phyloP scores from a whole-genome alignment of 2,113 vertebrate species.

The Nipponia nippon region DNA sequence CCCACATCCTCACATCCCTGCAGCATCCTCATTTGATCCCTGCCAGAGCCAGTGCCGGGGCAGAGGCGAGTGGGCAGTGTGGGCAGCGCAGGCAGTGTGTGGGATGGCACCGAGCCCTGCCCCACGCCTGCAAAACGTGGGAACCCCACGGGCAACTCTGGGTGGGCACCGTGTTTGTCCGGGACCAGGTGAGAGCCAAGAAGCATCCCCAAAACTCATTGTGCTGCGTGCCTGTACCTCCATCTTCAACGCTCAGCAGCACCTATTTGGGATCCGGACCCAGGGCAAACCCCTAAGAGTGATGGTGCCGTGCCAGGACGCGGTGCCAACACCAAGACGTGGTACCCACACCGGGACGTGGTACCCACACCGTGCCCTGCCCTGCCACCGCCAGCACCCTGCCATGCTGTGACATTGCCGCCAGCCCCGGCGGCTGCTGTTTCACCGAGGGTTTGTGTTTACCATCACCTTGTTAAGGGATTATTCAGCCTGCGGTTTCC shows the following conservation, averaged over 20 bases:
- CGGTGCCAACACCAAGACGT: fast-evolving
- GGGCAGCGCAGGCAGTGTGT: too few relatives aligned
- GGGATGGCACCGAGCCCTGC: fast-evolving
- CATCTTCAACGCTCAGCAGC: background rate
- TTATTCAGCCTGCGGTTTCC: conserved; percentile 57
- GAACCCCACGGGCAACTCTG: fast-evolving
- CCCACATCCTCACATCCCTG: background rate
- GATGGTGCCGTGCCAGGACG: fast-evolving
- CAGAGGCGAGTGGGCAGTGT: background rate
- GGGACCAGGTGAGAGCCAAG: fast-evolving
- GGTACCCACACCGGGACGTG: fast-evolving
- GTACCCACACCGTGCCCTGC: background rate
- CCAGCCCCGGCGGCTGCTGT: background rate
- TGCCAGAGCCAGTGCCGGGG: background rate
- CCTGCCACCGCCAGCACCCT: background rate
- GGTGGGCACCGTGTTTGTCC: fast-evolving
- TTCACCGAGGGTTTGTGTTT: background rate
- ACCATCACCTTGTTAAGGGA: conserved; percentile 21
- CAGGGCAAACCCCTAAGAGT: background rate
- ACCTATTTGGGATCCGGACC: background rate
- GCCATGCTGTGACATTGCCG: background rate
- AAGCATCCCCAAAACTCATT: background rate
- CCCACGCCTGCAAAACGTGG: fast-evolving
- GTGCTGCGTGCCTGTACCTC: fast-evolving
- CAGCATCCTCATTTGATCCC: background rate